Conservation (phyloP, 2,113 vertebrate genomes). For the Mirounga angustirostris region DNA sequence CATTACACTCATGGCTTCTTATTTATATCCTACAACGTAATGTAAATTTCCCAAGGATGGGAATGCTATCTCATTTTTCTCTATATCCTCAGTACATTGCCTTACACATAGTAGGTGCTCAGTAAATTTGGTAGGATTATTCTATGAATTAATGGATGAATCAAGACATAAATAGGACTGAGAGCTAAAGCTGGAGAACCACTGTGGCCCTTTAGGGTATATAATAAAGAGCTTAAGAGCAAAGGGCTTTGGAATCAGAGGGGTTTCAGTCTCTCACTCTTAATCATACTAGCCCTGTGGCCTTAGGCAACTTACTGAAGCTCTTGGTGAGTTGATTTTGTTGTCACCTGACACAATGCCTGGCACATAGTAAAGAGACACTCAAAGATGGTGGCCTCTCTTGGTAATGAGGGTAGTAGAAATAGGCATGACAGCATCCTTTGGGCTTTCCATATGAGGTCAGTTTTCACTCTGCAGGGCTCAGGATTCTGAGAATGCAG, state of each 20-base stretch:
- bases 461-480: neutral
- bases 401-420: neutral
- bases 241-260: neutral
- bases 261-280: slow-evolving; percentile 3
- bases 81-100: neutral
- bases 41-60: neutral
- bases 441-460: neutral
- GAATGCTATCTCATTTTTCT: slow-evolving; percentile 36
- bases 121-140: neutral
- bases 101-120: neutral
- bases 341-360: slow-evolving; percentile 34
- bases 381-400: neutral
- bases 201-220: neutral
- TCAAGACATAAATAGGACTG: neutral
- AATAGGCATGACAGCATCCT: neutral
- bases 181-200: neutral
- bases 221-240: neutral
- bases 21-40: neutral
- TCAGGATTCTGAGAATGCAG: neutral
- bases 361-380: neutral
- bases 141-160: neutral
- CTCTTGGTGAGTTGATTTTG: neutral
- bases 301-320: slow-evolving; percentile 23
- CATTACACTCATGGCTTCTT: neutral
- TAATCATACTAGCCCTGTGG: neutral